A percentile compares a stretch with the other conserved stretches of the same genome.
phyloP scores from a whole-genome alignment of 2,888 invertebrate genomes.

The Eutolmus rufibarbis region DNA sequence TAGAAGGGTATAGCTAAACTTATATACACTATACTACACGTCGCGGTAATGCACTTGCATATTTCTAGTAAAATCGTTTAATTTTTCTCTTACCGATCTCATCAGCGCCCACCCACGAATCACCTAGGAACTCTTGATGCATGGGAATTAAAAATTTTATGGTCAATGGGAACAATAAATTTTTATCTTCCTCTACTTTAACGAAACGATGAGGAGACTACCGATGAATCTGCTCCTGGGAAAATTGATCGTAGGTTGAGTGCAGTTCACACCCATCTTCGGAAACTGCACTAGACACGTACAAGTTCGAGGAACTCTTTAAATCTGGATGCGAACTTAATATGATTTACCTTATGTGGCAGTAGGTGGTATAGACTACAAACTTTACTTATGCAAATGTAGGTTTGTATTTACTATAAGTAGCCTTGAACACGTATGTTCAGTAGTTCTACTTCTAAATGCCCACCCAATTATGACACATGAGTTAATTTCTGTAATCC shows the following conservation, averaged over 20 bases:
- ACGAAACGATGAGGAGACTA: not conserved
- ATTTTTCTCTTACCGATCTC: not conserved
- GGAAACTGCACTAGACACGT: not conserved
- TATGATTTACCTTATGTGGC: not conserved
- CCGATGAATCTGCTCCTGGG: not conserved
- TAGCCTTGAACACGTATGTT: no score
- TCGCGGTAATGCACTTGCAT: not conserved
- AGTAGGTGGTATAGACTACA: not conserved
- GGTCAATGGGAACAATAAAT: slow-evolving; percentile 2
- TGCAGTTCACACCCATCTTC: not conserved
- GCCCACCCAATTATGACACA: no score
- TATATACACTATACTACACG: not conserved
- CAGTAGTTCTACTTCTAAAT: no score
- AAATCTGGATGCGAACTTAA: not conserved
- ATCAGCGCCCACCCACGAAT: not conserved
- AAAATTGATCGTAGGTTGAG: not conserved
- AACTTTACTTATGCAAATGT: not conserved
- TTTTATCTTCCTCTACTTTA: not conserved
- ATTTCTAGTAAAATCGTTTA: not conserved
- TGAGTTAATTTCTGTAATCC: no score
- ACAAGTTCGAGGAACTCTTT: not conserved
- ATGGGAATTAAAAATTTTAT: not conserved
- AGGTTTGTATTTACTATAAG: not conserved
- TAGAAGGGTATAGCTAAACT: not conserved
- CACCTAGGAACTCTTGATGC: not conserved